Evolutionary conservation across 2,797 vertebrate genomes (phyloP).

Genomic region (Lutjanus argentimaculatus): DNA sequence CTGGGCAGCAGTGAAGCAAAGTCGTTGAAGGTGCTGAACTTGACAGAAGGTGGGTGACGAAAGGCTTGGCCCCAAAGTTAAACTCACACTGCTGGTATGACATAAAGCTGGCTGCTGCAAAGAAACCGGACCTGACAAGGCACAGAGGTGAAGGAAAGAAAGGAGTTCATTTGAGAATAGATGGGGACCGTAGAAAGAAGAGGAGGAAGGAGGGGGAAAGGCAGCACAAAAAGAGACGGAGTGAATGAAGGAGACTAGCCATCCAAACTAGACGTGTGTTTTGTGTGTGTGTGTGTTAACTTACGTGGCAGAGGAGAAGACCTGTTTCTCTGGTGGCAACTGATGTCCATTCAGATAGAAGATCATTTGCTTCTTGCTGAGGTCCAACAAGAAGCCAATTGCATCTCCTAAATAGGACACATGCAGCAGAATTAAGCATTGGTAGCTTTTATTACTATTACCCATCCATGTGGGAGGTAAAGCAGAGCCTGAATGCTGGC

Average conservation of each 20-base stretch:
- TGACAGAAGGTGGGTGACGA: conserved; percentile 94
- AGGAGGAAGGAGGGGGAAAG: not conserved
- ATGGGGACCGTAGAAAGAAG: not conserved
- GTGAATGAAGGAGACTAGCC: not conserved
- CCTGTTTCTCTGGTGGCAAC: conserved; percentile 98
- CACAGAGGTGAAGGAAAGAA: not conserved
- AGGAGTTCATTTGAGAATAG: not conserved
- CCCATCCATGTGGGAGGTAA: conserved; percentile 22
- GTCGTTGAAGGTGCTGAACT: conserved; percentile 99
- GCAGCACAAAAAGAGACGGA: fast-evolving
- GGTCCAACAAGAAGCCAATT: conserved; percentile 97
- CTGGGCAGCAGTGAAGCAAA: conserved; percentile 94
- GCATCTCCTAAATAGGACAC: conserved; percentile 90
- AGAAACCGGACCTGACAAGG: conserved; percentile 93
- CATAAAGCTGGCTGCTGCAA: conserved; percentile 99
- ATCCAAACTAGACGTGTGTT: not conserved
- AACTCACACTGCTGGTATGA: conserved; percentile 99
- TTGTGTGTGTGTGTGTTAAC: conserved; percentile 59
- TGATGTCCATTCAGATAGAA: conserved; percentile 98
- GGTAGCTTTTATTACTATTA: conserved; percentile 19
- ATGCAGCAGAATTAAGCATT: conserved; percentile 3
- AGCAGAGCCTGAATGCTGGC: conserved; percentile 19
- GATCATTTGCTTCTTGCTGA: conserved; percentile 99
- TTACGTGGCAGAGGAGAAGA: conserved; percentile 97
- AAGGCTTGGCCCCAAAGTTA: conserved; percentile 99